Base-by-base conservation (phyloP, 1,140 invertebrate genomes). In the Ptiloglossa arizonensis region DNA sequence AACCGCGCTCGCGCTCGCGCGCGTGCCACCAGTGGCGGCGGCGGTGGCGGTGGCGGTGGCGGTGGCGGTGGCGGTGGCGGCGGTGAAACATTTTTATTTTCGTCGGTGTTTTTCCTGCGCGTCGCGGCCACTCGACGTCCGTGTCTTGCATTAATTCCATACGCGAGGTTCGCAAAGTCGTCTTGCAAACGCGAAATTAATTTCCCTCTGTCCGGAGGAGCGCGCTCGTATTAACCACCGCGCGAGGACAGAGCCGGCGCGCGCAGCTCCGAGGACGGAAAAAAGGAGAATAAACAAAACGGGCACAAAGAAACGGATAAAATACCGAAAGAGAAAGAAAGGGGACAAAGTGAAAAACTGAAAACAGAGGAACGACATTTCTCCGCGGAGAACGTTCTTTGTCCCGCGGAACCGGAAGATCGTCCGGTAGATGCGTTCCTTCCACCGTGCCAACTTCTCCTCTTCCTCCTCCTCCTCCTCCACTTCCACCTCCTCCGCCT, bases 181-280 rank as follows among this genome's bases (percentile, higher is more conserved):
- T 66, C 68, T 78, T 52, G 75, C 57, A 38, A 69, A 60, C 68
- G 57, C 24, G 35, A 63, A 78, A 78, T 75, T 75, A 75, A 75
- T 75, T 75, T 68, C n/a, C 60, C 72, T 59, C 35, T 59, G 63
- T 46, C 48, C 29, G 8, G 15, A 17, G 15, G 2, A 48, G 19
- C 46, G 29, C 24, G 41, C 29, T 11, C 38, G 0, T 38, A 57
- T 74, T 35, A 67, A 67, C 62, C 35, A n/a, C n/a, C n/a, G n/a
- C n/a, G 19, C 44, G 35, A 13, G 44, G 22, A 17, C 56, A 32
- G 24, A n/a, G 19, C 35, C 4, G 52, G 5, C 11, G 66, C 64
- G 8, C n/a, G n/a, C n/a, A n/a, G n/a, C n/a, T n/a, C n/a, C n/a
- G n/a, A n/a, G n/a, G n/a, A n/a, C n/a, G n/a, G n/a, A n/a, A n/a